These are phyloP conservation scores for Centrocercus urophasianus DNA, from an alignment of 2,113 vertebrate species.

Conservation along the genomic window DNA sequence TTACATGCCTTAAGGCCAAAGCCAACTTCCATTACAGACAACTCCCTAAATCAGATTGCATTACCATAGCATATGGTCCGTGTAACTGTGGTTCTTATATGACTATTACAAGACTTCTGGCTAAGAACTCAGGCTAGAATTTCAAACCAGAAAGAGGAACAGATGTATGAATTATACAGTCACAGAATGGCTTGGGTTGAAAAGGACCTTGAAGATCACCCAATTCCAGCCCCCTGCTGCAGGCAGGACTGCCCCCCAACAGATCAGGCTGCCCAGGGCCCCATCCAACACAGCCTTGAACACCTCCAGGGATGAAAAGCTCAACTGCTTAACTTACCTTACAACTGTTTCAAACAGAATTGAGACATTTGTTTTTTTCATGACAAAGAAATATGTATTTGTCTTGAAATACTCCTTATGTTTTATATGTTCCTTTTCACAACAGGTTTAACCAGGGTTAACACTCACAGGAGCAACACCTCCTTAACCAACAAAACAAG, in stretches of 20 bases:
- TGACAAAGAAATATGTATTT: background rate
- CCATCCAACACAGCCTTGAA: background rate
- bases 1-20: background rate
- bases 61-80: background rate
- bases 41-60: background rate
- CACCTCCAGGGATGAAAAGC: background rate
- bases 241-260: background rate
- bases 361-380: background rate
- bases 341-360: background rate
- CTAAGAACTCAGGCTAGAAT: background rate
- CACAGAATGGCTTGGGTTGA: background rate
- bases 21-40: background rate
- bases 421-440: background rate
- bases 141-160: background rate
- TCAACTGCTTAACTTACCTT: background rate
- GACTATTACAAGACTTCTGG: background rate
- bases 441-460: background rate
- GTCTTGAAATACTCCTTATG: too few relatives aligned
- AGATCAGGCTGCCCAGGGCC: background rate
- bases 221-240: background rate
- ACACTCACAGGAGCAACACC: background rate
- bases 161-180: background rate
- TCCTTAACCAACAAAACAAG: background rate
- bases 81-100: background rate
- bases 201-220: background rate